Conservation (phyloP, 1,140 invertebrate species). For the Zophobas atratus region DNA sequence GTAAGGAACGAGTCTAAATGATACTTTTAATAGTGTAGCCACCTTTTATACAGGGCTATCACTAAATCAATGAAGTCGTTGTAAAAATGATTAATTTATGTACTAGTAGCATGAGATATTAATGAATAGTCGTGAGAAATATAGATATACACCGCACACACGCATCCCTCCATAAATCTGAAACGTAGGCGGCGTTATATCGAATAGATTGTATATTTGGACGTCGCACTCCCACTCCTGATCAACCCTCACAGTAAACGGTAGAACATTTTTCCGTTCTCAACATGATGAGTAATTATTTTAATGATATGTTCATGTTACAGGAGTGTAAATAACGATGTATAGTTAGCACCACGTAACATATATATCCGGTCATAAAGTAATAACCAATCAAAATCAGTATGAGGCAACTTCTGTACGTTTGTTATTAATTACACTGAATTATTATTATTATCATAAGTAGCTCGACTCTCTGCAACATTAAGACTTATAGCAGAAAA, state of each 20-base stretch:
- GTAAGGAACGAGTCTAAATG: constrained; percentile 41
- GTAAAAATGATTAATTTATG: constrained; percentile 55
- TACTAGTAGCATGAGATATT: constrained; percentile 51
- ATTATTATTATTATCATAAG: constrained; percentile 47
- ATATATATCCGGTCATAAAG: constrained; percentile 50
- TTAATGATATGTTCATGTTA: constrained; percentile 49
- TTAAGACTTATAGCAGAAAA: constrained; percentile 22
- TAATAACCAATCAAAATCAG: constrained; percentile 51
- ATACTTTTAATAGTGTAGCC: constrained; percentile 35
- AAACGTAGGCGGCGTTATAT: constrained; percentile 50
- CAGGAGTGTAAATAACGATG: constrained; percentile 48
- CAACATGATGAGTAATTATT: constrained; percentile 34
- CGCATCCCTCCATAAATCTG: constrained; percentile 47
- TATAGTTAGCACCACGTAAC: constrained; percentile 49
- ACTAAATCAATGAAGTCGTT: constrained; percentile 50
- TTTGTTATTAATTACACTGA: constrained; percentile 43
- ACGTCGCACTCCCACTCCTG: no score
- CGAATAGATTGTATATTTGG: no score
- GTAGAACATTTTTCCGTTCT: constrained; percentile 33
- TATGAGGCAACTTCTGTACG: constrained; percentile 49
- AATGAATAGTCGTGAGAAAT: constrained; percentile 51
- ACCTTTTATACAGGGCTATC: constrained; percentile 43
- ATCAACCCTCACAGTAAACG: constrained; percentile 6
- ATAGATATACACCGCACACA: constrained; percentile 49
- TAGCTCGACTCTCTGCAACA: constrained; percentile 23